A percentile compares a stretch with the other conserved stretches of the same genome.
phyloP scores from a whole-genome alignment of 2,888 invertebrate genomes.

The Carabus problematicus region DNA sequence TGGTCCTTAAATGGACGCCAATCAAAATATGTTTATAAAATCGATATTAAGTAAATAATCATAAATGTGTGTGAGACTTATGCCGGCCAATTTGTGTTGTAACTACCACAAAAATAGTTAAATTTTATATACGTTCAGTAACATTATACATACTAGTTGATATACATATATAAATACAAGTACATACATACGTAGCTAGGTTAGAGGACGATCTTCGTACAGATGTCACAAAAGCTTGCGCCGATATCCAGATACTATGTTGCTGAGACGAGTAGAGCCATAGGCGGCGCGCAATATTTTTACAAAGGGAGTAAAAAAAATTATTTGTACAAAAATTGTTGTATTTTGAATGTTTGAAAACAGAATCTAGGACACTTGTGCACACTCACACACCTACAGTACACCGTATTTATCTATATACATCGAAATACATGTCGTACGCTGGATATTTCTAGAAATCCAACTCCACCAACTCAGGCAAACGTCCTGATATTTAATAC shows the following conservation, averaged over 20 bases:
- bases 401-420: neutral
- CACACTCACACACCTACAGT: constrained; percentile 15
- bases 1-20: neutral
- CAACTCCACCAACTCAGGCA: no score
- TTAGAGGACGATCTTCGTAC: constrained; percentile 18
- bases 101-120: constrained; percentile 10
- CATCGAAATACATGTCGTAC: neutral
- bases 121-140: constrained; percentile 35
- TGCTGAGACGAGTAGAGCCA: constrained; percentile 10
- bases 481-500: no score
- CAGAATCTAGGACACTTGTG: constrained; percentile 1
- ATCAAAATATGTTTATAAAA: neutral
- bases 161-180: constrained; percentile 18
- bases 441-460: neutral
- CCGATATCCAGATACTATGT: constrained; percentile 12
- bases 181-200: constrained; percentile 27
- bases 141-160: constrained; percentile 17
- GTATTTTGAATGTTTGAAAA: constrained; percentile 31
- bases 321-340: constrained; percentile 35
- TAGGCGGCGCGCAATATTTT: constrained; percentile 34
- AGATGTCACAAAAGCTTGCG: constrained; percentile 15
- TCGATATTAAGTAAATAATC: no score
- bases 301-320: constrained; percentile 29
- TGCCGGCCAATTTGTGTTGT: constrained; percentile 37
- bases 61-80: constrained; percentile 28